Percentiles rank a stretch among this genome's conserved stretches.
Evolutionary conservation across 1,140 invertebrate species (phyloP).

Genomic region (Drosophila funebris): DNA sequence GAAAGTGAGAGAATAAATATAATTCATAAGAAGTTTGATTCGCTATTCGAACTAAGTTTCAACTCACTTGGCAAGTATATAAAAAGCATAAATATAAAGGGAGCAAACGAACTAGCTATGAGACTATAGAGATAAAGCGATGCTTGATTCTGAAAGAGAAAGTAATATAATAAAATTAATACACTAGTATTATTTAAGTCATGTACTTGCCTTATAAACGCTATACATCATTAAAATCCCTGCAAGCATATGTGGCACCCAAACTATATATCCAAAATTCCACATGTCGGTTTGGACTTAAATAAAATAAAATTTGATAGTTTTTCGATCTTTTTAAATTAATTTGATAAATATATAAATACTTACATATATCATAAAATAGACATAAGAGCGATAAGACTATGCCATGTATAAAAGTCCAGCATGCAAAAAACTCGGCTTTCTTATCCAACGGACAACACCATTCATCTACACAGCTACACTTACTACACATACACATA

Average conservation of each 20-base stretch:
- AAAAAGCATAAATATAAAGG: background rate
- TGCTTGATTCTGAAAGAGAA: background rate
- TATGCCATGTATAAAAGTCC: background rate
- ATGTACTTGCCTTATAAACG: background rate
- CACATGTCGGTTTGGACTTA: no score
- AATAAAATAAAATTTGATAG: no score
- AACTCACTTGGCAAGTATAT: background rate
- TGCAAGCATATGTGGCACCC: background rate
- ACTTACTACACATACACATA: background rate
- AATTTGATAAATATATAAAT: no score
- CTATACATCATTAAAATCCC: background rate
- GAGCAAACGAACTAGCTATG: background rate
- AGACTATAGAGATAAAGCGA: background rate
- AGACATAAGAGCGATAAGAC: background rate
- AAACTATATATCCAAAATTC: no score
- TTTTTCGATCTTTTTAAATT: no score
- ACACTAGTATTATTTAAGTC: background rate
- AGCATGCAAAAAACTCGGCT: background rate
- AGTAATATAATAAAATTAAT: background rate
- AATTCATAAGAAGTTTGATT: background rate
- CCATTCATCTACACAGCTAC: background rate
- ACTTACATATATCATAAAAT: background rate
- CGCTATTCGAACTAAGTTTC: background rate
- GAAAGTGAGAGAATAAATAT: background rate
- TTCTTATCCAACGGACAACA: background rate